Evolutionary conservation across 2,888 invertebrate species (phyloP).

Genomic region (Myopa tessellatipennis): DNA sequence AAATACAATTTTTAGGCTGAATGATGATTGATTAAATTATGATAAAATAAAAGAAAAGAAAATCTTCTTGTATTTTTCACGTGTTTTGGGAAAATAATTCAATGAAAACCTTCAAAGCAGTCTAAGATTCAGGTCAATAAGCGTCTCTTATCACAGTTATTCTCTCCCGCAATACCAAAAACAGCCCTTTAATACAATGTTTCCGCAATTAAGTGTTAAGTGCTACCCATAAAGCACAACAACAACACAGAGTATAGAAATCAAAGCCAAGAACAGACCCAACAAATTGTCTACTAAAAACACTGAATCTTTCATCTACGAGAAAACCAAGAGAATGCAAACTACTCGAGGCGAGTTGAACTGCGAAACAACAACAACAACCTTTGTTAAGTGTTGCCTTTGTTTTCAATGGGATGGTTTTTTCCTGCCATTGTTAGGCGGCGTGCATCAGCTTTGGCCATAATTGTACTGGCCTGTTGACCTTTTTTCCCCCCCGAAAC

Average conservation of each 20-base stretch:
- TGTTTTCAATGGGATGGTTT: not conserved
- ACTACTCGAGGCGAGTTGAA: not conserved
- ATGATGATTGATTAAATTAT: too few species aligned
- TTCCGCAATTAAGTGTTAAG: too few species aligned
- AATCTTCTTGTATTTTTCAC: too few species aligned
- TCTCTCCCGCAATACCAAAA: too few species aligned
- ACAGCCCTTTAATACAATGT: too few species aligned
- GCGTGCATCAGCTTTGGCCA: not conserved
- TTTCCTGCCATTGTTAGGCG: constrained; percentile 6
- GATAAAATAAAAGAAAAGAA: too few species aligned
- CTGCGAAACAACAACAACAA: constrained; percentile 22
- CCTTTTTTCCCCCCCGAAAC: constrained; percentile 25
- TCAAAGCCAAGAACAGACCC: not conserved
- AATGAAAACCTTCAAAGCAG: too few species aligned
- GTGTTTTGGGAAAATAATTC: too few species aligned
- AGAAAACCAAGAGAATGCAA: not conserved
- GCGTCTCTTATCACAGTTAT: too few species aligned
- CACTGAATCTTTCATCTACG: not conserved
- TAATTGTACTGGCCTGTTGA: constrained; percentile 33
- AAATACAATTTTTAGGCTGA: too few species aligned
- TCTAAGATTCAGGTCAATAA: too few species aligned
- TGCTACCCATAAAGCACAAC: not conserved
- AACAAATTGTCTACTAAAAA: not conserved
- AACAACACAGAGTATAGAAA: not conserved
- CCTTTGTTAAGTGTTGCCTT: constrained; percentile 43